Base-by-base conservation (phyloP, 2,888 invertebrate species). In the Creontiades dilutus region DNA sequence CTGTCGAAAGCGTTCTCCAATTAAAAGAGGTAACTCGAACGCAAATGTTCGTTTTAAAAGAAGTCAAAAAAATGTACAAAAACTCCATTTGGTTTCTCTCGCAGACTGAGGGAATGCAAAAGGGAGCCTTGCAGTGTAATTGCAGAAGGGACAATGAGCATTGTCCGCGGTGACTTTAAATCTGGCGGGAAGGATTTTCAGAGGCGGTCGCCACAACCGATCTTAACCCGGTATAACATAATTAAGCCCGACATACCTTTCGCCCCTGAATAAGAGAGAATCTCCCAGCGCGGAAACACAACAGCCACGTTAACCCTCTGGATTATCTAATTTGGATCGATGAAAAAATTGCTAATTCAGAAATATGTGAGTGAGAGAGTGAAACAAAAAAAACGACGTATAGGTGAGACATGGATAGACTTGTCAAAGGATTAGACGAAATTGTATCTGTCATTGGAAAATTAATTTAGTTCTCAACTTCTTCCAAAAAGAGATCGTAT, bases 161-260 rank as follows among this genome's bases (percentile, higher is more conserved):
- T 82, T 82, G 82, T 82, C 82, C 82, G 47, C 27, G 82, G 48
- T 23, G 82, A 82, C 48, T 82, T 82, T 82, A 82, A 82, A 82
- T 82, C 82, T 82, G 52, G 48, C 82, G 82, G 82, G n/a, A 78
- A 12, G 82, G 47, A 27, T 82, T 82, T 82, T 82, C 27, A 47
- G 48, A 52, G 52, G 23, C 82, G 82, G 52, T 48, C 80, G 28
- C n/a, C 23, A 23, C 13, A 37, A 37, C 47, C 78, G n/a, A 78
- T 78, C 47, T 78, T 47, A 19, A 23, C 19, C 19, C 37, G 78
- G 47, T 52, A 82, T 52, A 82, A 82, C 82, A 82, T 82, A 82
- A 82, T 82, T 82, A 82, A 82, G 23, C 19, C 11, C 13, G 68
- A 68, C 28, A 47, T 78, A 47, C 78, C 78, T 78, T 78, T 19